Base-by-base conservation (phyloP, 2,113 vertebrate genomes). In the Dipodomys ordii region DNA sequence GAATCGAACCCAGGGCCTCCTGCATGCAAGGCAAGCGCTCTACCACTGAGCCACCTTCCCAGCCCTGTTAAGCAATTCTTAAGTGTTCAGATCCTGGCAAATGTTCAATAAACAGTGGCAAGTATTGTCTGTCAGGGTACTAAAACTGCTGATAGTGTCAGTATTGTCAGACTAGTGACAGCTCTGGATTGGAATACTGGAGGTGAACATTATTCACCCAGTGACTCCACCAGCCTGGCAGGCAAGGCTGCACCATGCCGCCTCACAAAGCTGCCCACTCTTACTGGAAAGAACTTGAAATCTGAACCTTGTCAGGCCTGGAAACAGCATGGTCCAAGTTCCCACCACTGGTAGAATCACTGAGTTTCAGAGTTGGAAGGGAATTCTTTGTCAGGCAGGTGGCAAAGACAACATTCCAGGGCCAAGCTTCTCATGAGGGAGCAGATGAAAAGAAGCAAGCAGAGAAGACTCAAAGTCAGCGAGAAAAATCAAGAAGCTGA, bases 151-250 rank as follows among this genome's bases (percentile, higher is more conserved):
- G 53, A 49, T 64, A 83, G 69, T 28, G 27, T 88, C 76, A 77
- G 64, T 64, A 30, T 69, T 44, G 71, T 87, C 60, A 94, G 74
- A 71, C 25, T 62, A 71, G 72, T 53, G 62, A 72, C 62, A 62
- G 23, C 53, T 81, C 73, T 82, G 7, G 57, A 6, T 72, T 71
- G 22, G 65, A 62, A 88, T 6, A 64, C 67, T 18, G 28, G 60
- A 68, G 27, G 28, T 62, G 30, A 96, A 83, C 25, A 15, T 67
- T 68, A 69, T 7, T 85, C 32, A 27, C 69, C 2, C 25, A 65
- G 32, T 28, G 71, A 83, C 28, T 81, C 57, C 78, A 71, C 32
- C 39, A 83, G 32, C 32, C 30, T 27, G 62, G 62, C 27, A 67
- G 62, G 53, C 46, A 53, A 87, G 39, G 60, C 30, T 84, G 18